Evolutionary conservation across 1,140 invertebrate genomes (phyloP).

Genomic region (Brachystomella parvula): DNA sequence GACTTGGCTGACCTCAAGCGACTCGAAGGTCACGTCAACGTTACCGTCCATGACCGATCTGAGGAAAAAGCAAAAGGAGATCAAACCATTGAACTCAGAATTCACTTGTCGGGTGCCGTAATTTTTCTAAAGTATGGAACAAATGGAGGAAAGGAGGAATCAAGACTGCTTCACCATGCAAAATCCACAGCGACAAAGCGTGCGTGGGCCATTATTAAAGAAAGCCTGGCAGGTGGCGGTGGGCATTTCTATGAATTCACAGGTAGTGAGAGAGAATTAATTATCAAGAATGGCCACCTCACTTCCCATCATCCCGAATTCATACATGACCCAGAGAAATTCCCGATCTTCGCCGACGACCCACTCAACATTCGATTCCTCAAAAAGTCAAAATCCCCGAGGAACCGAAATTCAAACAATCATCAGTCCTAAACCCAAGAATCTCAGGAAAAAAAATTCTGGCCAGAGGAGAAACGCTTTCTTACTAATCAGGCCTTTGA

Average conservation of each 20-base stretch:
- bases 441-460: too few species aligned
- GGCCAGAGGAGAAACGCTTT: too few species aligned
- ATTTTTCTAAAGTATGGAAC: slow-evolving; percentile 65
- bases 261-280: slow-evolving; percentile 71
- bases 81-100: slow-evolving; percentile 66
- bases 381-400: slow-evolving; percentile 51
- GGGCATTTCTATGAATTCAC: slow-evolving; percentile 53
- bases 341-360: slow-evolving; percentile 88
- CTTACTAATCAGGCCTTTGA: too few species aligned
- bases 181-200: slow-evolving; percentile 73
- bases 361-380: slow-evolving; percentile 86
- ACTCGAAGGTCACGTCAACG: slow-evolving; percentile 81
- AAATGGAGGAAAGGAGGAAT: slow-evolving; percentile 75
- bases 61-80: slow-evolving; percentile 42
- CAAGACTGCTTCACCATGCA: slow-evolving; percentile 77
- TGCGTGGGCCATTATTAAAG: slow-evolving; percentile 84
- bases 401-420: slow-evolving; percentile 19
- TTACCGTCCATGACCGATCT: slow-evolving; percentile 80
- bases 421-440: neutral
- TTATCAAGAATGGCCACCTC: slow-evolving; percentile 70
- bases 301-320: slow-evolving; percentile 81
- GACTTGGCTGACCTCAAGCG: slow-evolving; percentile 80
- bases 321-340: slow-evolving; percentile 75
- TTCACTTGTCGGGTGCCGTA: slow-evolving; percentile 68
- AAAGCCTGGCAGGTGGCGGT: slow-evolving; percentile 62